These are phyloP conservation scores for Sturnus vulgaris DNA, from an alignment of 2,113 vertebrate genomes.

Conservation along the genomic window DNA sequence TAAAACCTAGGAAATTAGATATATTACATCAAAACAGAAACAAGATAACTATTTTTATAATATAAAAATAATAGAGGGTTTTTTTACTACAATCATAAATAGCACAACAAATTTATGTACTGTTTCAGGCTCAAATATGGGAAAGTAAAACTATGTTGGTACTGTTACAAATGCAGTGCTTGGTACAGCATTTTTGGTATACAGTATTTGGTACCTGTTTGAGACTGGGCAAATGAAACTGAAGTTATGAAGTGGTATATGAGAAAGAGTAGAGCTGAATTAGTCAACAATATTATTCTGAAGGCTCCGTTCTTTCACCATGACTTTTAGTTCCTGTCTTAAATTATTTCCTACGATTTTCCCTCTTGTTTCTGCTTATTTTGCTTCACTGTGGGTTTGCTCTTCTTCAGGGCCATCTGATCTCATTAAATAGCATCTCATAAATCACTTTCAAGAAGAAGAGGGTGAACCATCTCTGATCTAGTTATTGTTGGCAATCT, in stretches of 20 bases:
- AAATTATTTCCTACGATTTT: background rate
- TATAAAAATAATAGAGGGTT: background rate
- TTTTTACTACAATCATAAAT: background rate
- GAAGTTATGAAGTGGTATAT: background rate
- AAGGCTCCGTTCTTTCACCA: background rate
- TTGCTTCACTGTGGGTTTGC: background rate
- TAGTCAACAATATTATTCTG: background rate
- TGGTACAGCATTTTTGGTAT: background rate
- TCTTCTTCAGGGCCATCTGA: background rate
- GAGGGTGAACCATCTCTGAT: background rate
- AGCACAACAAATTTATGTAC: background rate
- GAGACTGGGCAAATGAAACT: background rate
- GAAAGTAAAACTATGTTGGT: background rate
- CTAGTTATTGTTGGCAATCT: slow-evolving; percentile 36
- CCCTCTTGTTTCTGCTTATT: background rate
- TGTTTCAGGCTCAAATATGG: background rate
- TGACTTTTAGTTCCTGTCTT: background rate
- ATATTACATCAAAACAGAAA: background rate
- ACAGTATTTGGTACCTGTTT: background rate
- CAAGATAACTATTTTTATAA: background rate
- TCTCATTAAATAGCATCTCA: slow-evolving; percentile 1
- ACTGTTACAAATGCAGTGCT: background rate
- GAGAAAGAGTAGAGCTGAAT: background rate
- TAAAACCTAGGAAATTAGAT: background rate
- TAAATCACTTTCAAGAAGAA: slow-evolving; percentile 20